These are phyloP conservation scores for Ceratoteleas bidentatus DNA, from an alignment of 1,140 invertebrate genomes.

Conservation along the genomic window DNA sequence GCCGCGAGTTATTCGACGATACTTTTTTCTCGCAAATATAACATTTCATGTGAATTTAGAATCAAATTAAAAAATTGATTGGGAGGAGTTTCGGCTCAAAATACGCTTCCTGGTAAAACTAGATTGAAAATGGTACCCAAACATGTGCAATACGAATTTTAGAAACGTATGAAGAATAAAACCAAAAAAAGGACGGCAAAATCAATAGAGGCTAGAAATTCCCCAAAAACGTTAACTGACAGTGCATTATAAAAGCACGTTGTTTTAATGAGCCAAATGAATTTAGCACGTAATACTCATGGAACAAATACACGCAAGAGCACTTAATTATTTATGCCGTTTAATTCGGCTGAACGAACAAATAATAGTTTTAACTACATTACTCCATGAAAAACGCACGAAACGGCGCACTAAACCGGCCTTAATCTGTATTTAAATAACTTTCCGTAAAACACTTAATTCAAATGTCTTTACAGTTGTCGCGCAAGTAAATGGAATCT, in stretches of 20 bases:
- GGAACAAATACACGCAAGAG: constrained; percentile 9
- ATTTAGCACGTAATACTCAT: constrained; percentile 8
- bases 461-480: constrained; percentile 61
- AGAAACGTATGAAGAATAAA: neutral
- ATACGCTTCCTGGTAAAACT: too few species aligned
- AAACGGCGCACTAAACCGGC: constrained; percentile 30
- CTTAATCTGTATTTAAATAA: constrained; percentile 58
- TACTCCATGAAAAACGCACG: constrained; percentile 36
- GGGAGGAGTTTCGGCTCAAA: too few species aligned
- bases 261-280: neutral
- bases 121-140: too few species aligned
- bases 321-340: constrained; percentile 26
- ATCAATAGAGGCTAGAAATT: too few species aligned
- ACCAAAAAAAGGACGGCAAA: neutral
- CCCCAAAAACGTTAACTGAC: too few species aligned
- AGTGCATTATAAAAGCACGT: too few species aligned
- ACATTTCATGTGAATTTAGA: too few species aligned
- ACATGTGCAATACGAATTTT: too few species aligned
- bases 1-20: too few species aligned
- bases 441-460: constrained; percentile 61
- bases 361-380: constrained; percentile 41
- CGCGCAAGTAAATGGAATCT: constrained; percentile 61
- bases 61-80: too few species aligned
- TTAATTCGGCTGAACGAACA: constrained; percentile 21
- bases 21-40: neutral